A percentile compares a stretch with the other conserved stretches of the same genome.
phyloP scores from a whole-genome alignment of 2,888 invertebrate genomes.

The Hermaeophaga mercurialis region DNA sequence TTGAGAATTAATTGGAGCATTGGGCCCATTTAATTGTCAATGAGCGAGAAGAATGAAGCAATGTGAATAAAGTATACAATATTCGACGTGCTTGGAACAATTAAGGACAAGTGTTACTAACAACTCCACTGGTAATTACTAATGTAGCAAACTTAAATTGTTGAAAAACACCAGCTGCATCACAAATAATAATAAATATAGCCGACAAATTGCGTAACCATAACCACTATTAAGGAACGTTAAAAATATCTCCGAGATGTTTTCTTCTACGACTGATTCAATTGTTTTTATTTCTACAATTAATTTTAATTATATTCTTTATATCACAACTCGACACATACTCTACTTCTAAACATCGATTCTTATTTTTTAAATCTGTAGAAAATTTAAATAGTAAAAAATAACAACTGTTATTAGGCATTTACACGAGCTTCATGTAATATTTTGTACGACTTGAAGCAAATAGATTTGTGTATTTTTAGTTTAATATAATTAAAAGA shows the following conservation, averaged over 20 bases:
- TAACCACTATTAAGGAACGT: conserved; percentile 33
- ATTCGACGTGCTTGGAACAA: conserved; percentile 50
- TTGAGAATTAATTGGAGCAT: conserved; percentile 31
- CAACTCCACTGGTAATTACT: conserved; percentile 55
- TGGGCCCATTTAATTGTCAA: conserved; percentile 35
- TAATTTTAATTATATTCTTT: conserved; percentile 27
- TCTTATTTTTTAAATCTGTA: no score
- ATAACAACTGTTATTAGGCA: no score
- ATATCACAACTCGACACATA: no score
- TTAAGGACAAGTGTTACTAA: conserved; percentile 59
- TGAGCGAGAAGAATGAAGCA: conserved; percentile 37
- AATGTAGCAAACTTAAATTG: conserved; percentile 58
- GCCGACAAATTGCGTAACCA: conserved; percentile 48
- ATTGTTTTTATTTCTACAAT: conserved; percentile 28
- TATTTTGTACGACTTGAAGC: no score
- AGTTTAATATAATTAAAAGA: no score
- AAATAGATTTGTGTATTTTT: no score
- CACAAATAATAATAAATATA: conserved; percentile 56
- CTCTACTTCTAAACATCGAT: no score
- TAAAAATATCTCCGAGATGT: conserved; percentile 32
- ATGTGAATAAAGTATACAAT: conserved; percentile 46
- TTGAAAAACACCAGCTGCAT: conserved; percentile 58
- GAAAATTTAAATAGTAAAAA: no score
- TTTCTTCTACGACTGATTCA: conserved; percentile 22
- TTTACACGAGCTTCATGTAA: no score